Conservation (phyloP, 2,797 vertebrate species). For the Phoebastria nigripes region DNA sequence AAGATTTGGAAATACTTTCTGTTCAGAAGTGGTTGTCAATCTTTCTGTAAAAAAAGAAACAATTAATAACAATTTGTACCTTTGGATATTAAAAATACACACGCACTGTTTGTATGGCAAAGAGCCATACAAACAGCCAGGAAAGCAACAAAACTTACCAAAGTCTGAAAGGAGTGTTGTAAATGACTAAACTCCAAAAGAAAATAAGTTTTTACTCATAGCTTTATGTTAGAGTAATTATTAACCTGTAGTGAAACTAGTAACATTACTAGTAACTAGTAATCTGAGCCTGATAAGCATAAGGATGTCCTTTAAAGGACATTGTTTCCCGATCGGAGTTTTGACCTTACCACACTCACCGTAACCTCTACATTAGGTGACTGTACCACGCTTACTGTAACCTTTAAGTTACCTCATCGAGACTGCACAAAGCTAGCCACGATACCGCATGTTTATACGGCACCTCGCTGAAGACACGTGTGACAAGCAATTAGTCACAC, state of each 20-base stretch:
- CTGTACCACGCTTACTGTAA: accelerated
- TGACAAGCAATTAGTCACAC: accelerated
- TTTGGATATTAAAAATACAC: neutral
- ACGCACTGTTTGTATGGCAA: accelerated
- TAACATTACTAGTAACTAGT: no score
- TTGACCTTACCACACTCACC: neutral
- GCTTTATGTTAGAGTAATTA: neutral
- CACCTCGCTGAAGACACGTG: accelerated
- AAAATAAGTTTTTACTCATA: neutral
- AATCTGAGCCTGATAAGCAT: neutral
- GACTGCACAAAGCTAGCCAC: neutral
- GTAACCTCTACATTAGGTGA: accelerated
- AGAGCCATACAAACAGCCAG: neutral
- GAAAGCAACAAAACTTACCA: neutral
- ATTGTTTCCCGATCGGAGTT: accelerated
- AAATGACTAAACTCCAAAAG: neutral
- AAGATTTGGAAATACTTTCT: neutral
- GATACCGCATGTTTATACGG: accelerated
- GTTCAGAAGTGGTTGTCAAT: neutral
- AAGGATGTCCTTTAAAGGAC: neutral
- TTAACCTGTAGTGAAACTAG: neutral
- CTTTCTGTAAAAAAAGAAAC: neutral
- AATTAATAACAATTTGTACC: neutral
- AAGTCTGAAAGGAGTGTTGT: neutral
- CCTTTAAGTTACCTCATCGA: accelerated